Evolutionary conservation across 2,888 invertebrate species (phyloP).

Genomic region (Philereme vetulata): DNA sequence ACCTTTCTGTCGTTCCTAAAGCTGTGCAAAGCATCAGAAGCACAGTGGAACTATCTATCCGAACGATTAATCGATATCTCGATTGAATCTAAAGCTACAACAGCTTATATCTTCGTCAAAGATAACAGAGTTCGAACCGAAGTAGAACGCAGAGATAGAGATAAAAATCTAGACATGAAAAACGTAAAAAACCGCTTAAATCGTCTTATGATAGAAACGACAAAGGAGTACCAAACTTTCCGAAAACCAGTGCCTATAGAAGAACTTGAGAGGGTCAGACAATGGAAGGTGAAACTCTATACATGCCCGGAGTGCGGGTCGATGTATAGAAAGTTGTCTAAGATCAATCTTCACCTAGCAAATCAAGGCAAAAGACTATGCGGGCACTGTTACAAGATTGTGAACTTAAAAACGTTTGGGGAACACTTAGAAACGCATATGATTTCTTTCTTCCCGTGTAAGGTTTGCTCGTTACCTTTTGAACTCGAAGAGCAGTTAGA

Average conservation of each 20-base stretch:
- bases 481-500: conserved; percentile 31
- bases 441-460: conserved; percentile 40
- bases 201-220: not conserved
- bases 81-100: conserved; percentile 42
- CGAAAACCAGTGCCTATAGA: not conserved
- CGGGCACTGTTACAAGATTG: conserved; percentile 43
- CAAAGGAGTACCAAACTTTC: not conserved
- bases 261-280: not conserved
- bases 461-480: conserved; percentile 46
- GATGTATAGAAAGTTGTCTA: conserved; percentile 34
- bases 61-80: conserved; percentile 39
- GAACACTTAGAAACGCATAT: conserved; percentile 44
- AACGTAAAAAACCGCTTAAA: conserved; percentile 29
- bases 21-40: conserved; percentile 49
- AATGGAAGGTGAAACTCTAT: not conserved
- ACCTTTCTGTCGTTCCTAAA: conserved; percentile 49
- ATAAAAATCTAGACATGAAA: conserved; percentile 35
- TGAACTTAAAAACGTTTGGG: conserved; percentile 39
- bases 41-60: conserved; percentile 49
- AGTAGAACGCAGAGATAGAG: conserved; percentile 25
- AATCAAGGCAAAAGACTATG: conserved; percentile 50
- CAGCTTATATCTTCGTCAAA: conserved; percentile 45
- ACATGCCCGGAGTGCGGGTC: conserved; percentile 52
- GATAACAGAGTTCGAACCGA: conserved; percentile 35
- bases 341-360: conserved; percentile 51